Conservation (phyloP, 2,797 vertebrate genomes). For the Tokudaia muenninki region DNA sequence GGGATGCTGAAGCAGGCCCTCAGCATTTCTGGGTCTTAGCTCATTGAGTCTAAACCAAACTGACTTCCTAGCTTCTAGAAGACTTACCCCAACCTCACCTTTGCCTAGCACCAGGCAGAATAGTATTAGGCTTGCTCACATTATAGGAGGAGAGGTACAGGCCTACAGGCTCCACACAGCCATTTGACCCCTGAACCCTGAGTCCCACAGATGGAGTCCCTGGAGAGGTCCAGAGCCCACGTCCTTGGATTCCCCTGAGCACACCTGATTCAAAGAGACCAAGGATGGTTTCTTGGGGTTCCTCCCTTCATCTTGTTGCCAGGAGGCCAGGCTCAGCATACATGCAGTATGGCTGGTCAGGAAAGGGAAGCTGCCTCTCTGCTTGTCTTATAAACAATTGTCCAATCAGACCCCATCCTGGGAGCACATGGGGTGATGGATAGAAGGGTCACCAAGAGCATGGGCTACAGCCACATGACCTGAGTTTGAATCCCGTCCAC, state of each 20-base stretch:
- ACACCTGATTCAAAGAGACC: rapidly evolving
- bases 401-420: rapidly evolving
- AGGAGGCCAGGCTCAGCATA: neutral
- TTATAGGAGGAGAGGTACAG: neutral
- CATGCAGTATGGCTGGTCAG: neutral
- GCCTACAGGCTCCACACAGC: neutral
- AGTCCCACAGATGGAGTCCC: neutral
- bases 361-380: neutral
- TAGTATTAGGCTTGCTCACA: neutral
- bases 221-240: neutral
- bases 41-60: neutral
- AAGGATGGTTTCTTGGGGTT: rapidly evolving
- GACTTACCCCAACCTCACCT: neutral
- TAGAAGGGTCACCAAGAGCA: rapidly evolving
- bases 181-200: neutral
- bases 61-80: neutral
- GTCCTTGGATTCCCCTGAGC: neutral
- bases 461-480: neutral
- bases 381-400: too few species aligned
- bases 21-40: neutral
- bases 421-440: rapidly evolving
- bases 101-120: neutral
- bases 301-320: rapidly evolving
- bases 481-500: neutral
- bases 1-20: neutral